These are phyloP conservation scores for Rhagophthalmus giganteus DNA, from an alignment of 2,888 invertebrate species.

Conservation along the genomic window DNA sequence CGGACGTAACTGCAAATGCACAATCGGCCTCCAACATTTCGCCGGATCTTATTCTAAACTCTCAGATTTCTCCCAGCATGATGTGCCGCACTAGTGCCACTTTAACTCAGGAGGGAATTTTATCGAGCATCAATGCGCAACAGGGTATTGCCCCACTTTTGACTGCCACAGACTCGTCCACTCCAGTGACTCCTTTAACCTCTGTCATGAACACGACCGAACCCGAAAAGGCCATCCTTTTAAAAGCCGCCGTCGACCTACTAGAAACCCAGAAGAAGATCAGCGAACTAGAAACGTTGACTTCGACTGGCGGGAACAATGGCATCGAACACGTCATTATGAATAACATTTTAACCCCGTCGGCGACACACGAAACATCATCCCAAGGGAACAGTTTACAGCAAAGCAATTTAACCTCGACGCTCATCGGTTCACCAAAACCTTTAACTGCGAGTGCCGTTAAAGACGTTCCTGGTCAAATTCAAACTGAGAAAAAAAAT, in stretches of 20 bases:
- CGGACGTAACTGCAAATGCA: conserved; percentile 51
- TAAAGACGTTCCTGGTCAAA: conserved; percentile 59
- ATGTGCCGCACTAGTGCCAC: conserved; percentile 54
- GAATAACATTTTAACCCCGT: conserved; percentile 37
- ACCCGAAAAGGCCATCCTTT: conserved; percentile 74
- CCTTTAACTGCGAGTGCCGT: conserved; percentile 53
- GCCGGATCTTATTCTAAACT: conserved; percentile 65
- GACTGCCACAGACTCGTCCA: conserved; percentile 15
- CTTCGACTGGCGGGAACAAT: conserved; percentile 43
- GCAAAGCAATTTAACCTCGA: conserved; percentile 50
- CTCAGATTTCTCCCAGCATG: conserved; percentile 64
- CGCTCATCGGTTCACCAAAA: background rate
- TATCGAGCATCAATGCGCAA: conserved; percentile 35
- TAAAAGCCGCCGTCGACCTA: conserved; percentile 74
- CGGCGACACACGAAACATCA: conserved; percentile 21
- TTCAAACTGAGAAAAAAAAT: conserved; percentile 52
- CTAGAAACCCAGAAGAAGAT: conserved; percentile 67
- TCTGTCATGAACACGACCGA: conserved; percentile 61
- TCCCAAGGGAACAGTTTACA: conserved; percentile 34
- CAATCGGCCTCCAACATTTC: conserved; percentile 55
- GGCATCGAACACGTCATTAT: conserved; percentile 55
- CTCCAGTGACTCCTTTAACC: conserved; percentile 41
- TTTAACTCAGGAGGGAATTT: conserved; percentile 41
- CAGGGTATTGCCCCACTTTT: conserved; percentile 11
- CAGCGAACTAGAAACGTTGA: conserved; percentile 50